Percentiles rank a stretch among this genome's conserved stretches.
These are phyloP conservation scores for Eristalis tenax DNA, from an alignment of 2,888 invertebrate genomes.

Conservation along the genomic window DNA sequence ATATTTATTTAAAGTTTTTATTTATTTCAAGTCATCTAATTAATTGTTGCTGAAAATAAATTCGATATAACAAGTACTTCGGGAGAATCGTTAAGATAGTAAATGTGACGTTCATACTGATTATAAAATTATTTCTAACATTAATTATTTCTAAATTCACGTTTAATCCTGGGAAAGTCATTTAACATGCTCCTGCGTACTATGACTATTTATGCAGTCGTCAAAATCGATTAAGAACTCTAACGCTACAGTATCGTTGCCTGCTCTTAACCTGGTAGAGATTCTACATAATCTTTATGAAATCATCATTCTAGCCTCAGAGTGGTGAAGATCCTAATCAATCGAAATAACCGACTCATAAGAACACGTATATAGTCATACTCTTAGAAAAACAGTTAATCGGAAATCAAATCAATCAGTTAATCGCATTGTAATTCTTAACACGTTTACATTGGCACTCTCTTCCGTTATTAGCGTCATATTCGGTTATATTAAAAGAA, in stretches of 20 bases:
- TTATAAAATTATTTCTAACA: slow-evolving; percentile 2
- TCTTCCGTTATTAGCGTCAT: slow-evolving; percentile 61
- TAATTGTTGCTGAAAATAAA: neutral
- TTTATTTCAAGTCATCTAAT: neutral
- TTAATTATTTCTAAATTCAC: slow-evolving; percentile 34
- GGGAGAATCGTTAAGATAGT: neutral
- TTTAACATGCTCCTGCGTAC: slow-evolving; percentile 25
- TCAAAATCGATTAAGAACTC: slow-evolving; percentile 36
- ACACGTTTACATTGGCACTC: slow-evolving; percentile 54
- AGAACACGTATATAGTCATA: slow-evolving; percentile 20
- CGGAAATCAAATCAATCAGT: too few species aligned
- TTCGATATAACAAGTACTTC: too few species aligned
- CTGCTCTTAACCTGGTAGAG: slow-evolving; percentile 42
- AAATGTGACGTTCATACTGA: neutral
- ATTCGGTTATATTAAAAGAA: slow-evolving; percentile 65
- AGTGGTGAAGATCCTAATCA: neutral
- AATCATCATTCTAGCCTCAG: neutral
- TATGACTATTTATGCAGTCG: slow-evolving; percentile 16
- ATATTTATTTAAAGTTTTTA: neutral
- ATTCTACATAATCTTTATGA: slow-evolving; percentile 51
- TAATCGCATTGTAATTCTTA: slow-evolving; percentile 64
- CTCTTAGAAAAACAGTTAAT: slow-evolving; percentile 43
- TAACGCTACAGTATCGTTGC: slow-evolving; percentile 1
- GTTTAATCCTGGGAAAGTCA: slow-evolving; percentile 29
- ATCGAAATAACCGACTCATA: too few species aligned